phyloP scores from a whole-genome alignment of 2,113 vertebrate genomes.

The Rhinopithecus roxellana region DNA sequence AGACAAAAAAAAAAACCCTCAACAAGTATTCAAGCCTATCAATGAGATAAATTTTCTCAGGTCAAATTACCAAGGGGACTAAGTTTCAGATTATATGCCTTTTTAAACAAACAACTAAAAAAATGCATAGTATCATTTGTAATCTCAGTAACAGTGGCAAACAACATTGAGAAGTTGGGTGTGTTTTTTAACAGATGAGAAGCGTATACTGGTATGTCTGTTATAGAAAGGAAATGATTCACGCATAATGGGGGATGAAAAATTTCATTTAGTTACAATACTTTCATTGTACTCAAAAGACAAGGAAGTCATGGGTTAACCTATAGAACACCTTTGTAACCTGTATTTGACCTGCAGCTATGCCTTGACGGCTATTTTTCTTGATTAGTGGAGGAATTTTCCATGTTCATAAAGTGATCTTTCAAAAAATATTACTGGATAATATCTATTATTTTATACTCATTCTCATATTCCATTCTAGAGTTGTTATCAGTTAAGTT shows the following conservation, averaged over 20 bases:
- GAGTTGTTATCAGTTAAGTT: slow-evolving; percentile 26
- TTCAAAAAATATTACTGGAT: neutral
- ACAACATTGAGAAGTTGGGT: slow-evolving; percentile 37
- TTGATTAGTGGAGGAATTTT: slow-evolving; percentile 46
- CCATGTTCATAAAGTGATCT: slow-evolving; percentile 34
- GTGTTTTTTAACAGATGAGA: slow-evolving; percentile 63
- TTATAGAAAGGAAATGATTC: slow-evolving; percentile 68
- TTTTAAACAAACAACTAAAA: slow-evolving; percentile 22
- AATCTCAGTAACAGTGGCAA: slow-evolving; percentile 55
- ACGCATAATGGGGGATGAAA: slow-evolving; percentile 57
- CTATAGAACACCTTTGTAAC: slow-evolving; percentile 40
- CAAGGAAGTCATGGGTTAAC: slow-evolving; percentile 31
- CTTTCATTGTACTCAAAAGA: slow-evolving; percentile 47
- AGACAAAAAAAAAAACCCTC: neutral
- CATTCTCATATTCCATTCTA: neutral
- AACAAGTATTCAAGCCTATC: neutral
- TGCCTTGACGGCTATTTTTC: neutral
- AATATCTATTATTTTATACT: slow-evolving; percentile 26
- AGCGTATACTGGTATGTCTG: slow-evolving; percentile 25
- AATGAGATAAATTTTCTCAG: slow-evolving; percentile 24
- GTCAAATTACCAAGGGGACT: slow-evolving; percentile 15
- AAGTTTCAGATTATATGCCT: slow-evolving; percentile 17
- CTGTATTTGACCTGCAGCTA: slow-evolving; percentile 42
- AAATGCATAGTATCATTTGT: slow-evolving; percentile 33
- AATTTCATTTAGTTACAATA: slow-evolving; percentile 16